These are phyloP conservation scores for Pangasius larnaudii DNA, from an alignment of 2,797 vertebrate genomes.

Conservation along the genomic window DNA sequence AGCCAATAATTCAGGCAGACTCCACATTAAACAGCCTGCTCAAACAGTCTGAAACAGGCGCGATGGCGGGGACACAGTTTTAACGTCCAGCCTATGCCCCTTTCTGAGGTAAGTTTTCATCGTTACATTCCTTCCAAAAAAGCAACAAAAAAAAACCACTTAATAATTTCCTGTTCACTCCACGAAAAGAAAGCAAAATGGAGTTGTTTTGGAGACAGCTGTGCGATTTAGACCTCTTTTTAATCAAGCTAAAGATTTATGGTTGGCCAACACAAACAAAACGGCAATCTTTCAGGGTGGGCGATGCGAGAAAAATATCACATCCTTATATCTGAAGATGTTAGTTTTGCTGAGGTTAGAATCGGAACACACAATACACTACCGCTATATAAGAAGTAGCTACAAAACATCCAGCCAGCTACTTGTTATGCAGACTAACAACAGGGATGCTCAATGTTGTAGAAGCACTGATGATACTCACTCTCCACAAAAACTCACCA, in stretches of 20 bases:
- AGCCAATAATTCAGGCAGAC: constrained; percentile 73
- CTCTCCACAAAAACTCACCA: neutral
- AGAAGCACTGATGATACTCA: neutral
- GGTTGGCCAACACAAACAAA: neutral
- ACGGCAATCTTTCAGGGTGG: neutral
- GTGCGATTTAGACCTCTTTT: neutral
- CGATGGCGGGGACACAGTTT: neutral
- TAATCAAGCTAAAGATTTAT: neutral
- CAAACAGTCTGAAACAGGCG: constrained; percentile 68
- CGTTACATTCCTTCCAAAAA: constrained; percentile 19
- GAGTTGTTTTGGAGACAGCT: constrained; percentile 1
- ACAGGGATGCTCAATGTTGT: neutral
- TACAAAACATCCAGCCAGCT: neutral
- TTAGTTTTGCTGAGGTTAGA: neutral
- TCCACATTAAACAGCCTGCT: constrained; percentile 60
- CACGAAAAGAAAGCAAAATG: neutral
- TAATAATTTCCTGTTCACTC: neutral
- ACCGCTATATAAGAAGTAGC: neutral
- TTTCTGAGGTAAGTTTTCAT: constrained; percentile 1
- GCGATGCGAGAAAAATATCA: neutral
- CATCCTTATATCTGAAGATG: neutral
- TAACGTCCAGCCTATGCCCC: neutral
- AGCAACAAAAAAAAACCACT: neutral
- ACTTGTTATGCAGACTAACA: neutral
- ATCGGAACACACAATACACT: neutral